Conservation (phyloP, 2,113 vertebrate species). For the Prunella himalayana region DNA sequence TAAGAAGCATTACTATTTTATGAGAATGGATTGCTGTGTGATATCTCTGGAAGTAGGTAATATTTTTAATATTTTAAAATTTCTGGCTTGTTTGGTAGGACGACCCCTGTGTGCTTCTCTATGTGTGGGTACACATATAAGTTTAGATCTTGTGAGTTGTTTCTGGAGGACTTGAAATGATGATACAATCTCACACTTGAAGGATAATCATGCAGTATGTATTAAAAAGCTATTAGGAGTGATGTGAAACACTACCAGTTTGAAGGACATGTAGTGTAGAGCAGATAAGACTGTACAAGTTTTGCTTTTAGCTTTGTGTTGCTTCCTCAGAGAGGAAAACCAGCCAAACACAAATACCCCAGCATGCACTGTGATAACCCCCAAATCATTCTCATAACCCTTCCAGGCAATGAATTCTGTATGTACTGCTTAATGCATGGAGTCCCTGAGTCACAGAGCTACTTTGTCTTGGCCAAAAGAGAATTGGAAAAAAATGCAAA, state of each 20-base stretch:
- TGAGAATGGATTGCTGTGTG: conserved; percentile 22
- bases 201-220: neutral
- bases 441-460: neutral
- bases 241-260: neutral
- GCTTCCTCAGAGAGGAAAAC: neutral
- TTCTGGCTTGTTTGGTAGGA: neutral
- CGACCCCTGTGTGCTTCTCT: neutral
- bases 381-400: neutral
- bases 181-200: neutral
- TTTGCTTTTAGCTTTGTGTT: neutral
- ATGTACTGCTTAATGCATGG: neutral
- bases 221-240: neutral
- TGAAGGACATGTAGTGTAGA: neutral
- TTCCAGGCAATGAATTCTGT: neutral
- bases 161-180: neutral
- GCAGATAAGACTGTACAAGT: neutral
- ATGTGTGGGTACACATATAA: rapidly evolving
- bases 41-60: neutral
- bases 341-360: neutral
- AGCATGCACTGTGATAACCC: neutral
- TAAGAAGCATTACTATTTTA: conserved; percentile 38
- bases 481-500: neutral
- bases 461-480: neutral
- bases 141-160: neutral
- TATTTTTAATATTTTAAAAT: conserved; percentile 32